Evolutionary conservation across 2,113 vertebrate genomes (phyloP), one percentile per base, ranked within the genome.

Genomic region (Acinonyx jubatus): DNA sequence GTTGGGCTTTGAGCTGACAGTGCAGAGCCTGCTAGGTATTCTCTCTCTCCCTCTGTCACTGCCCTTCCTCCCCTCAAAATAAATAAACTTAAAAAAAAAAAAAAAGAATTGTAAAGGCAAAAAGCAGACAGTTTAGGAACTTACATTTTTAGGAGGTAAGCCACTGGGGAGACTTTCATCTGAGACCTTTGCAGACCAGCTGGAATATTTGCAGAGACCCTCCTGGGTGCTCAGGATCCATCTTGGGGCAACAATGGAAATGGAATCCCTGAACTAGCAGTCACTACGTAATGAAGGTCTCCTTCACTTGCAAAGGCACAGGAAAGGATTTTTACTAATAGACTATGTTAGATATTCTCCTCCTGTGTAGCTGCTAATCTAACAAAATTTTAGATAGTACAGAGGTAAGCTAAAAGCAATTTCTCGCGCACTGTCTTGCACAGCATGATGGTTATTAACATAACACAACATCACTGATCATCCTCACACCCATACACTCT

Each of bases 281-380:
- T 98, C 96, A 91, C 97, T 97, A 97, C 0, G 0, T 61, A 97
- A 98, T 94, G 98, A 98, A 98, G 97, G 96, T 94, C 66, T 98
- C 93, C 98, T 93, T 98, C 97, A 98, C 98, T 96, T 97, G 66
- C 89, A 97, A 98, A 97, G 96, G 94, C 97, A 98, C 97, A 96
- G 87, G 36, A 91, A 96, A 96, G 96, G 93, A 96, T 92, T 97
- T 48, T 98, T 97, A 96, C 97, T 98, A 98, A 98, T 95, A 98
- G 96, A 97, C 97, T 96, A 88, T 94, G 97, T 97, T 96, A 98
- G 97, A 97, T 93, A 97, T 83, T 96, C 97, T 98, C 97, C 96
- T 98, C 71, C 92, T 97, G 66, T 94, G 89, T 96, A 98, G 97
- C 97, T 98, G 97, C 92, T 96, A 91, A 95, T 95, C 95, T 93